phyloP scores from a whole-genome alignment of 2,113 vertebrate genomes.

The Anarhynchus alexandrinus region DNA sequence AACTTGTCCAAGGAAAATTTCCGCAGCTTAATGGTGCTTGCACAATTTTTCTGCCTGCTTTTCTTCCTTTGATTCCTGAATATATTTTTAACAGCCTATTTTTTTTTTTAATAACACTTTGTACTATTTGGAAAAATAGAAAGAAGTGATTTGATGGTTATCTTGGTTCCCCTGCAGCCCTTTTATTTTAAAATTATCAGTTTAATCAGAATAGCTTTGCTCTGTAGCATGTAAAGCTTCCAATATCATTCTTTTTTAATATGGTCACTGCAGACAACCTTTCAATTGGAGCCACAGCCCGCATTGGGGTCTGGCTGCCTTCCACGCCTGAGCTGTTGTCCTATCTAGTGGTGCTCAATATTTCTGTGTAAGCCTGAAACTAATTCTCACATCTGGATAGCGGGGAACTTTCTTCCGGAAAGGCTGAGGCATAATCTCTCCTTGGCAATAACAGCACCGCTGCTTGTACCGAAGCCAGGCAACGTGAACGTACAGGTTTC shows the following conservation, averaged over 20 bases:
- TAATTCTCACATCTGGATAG: not conserved
- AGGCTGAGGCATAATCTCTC: not conserved
- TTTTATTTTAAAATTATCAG: not conserved
- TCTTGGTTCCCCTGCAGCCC: not conserved
- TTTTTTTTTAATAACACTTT: not conserved
- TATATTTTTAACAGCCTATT: not conserved
- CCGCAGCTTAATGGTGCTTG: slow-evolving; percentile 22
- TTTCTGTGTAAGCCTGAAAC: not conserved
- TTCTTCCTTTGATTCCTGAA: not conserved
- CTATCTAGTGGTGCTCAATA: not conserved
- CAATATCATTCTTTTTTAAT: not conserved
- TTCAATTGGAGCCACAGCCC: not conserved
- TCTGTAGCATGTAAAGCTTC: not conserved
- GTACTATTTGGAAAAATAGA: not conserved
- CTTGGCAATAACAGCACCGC: not conserved
- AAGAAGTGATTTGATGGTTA: not conserved
- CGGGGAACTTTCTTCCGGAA: rapidly evolving
- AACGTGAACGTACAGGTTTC: rapidly evolving
- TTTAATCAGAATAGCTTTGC: not conserved
- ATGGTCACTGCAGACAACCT: not conserved
- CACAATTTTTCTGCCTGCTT: slow-evolving; percentile 6
- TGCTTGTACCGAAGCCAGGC: not conserved
- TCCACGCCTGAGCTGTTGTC: not conserved
- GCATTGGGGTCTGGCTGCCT: not conserved
- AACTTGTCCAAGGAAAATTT: slow-evolving; percentile 48